These are phyloP conservation scores for Centroberyx gerrardi DNA, from an alignment of 2,797 vertebrate genomes.

Conservation along the genomic window DNA sequence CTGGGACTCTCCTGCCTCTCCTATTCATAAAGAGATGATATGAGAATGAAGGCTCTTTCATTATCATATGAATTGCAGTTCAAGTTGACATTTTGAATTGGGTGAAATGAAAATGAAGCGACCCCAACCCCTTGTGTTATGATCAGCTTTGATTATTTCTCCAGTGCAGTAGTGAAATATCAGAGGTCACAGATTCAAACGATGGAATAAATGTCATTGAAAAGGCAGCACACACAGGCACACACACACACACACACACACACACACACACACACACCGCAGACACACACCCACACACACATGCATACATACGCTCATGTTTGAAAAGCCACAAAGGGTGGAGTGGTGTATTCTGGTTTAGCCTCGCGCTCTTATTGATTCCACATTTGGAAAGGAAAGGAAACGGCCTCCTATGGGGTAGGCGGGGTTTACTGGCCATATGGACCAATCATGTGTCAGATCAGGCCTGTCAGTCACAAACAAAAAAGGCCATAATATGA, in stretches of 20 bases:
- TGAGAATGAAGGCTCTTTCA: no score
- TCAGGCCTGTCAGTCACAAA: neutral
- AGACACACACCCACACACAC: conserved; percentile 13
- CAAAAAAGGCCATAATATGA: neutral
- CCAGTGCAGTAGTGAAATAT: neutral
- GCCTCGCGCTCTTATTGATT: conserved; percentile 53
- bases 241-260: conserved; percentile 19
- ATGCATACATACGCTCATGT: conserved; percentile 9
- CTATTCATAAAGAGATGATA: no score
- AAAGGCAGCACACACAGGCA: neutral
- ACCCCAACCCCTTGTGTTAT: neutral
- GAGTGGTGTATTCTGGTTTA: conserved; percentile 54
- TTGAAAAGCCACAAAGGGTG: conserved; percentile 41
- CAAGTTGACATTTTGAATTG: no score
- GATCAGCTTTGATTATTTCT: neutral
- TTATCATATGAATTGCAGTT: no score
- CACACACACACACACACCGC: conserved; percentile 25
- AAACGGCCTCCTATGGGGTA: conserved; percentile 13
- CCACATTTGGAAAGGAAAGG: conserved; percentile 55
- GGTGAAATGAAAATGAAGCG: no score
- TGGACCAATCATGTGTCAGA: conserved; percentile 9
- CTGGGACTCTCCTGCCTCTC: neutral
- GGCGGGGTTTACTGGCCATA: neutral
- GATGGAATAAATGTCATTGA: neutral
- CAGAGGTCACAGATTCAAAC: neutral